Percentiles rank a stretch among this genome's conserved stretches.
These are phyloP conservation scores for Nothobranchius furzeri DNA, from an alignment of 2,113 vertebrate genomes.

Conservation along the genomic window DNA sequence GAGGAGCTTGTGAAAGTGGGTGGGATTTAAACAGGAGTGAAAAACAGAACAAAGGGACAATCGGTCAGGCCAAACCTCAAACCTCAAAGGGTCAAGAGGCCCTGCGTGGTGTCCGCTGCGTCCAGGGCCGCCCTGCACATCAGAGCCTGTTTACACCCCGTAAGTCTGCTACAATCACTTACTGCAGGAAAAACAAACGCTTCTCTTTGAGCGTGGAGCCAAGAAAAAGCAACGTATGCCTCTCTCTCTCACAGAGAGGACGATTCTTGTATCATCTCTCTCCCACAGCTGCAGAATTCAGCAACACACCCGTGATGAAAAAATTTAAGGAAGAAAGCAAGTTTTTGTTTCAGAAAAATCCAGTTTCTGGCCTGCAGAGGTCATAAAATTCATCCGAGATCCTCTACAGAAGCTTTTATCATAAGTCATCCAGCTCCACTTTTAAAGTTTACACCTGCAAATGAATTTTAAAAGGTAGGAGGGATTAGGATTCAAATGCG, in stretches of 20 bases:
- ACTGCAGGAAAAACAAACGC: constrained; percentile 74
- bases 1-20: constrained; percentile 46
- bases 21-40: constrained; percentile 45
- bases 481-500: constrained; percentile 40
- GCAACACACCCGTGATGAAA: constrained; percentile 51
- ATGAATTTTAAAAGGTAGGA: constrained; percentile 40
- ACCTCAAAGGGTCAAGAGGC: constrained; percentile 56
- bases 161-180: constrained; percentile 73
- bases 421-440: constrained; percentile 10
- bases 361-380: constrained; percentile 29
- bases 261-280: constrained; percentile 42
- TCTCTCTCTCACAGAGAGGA: constrained; percentile 38
- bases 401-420: constrained; percentile 13
- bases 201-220: constrained; percentile 69
- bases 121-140: constrained; percentile 54
- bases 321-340: constrained; percentile 47
- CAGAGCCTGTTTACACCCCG: constrained; percentile 70
- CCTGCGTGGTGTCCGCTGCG: constrained; percentile 46
- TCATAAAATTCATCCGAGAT: neutral
- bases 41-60: constrained; percentile 61
- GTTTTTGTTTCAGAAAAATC: constrained; percentile 30
- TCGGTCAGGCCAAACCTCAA: constrained; percentile 56
- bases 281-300: constrained; percentile 49
- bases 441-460: constrained; percentile 47
- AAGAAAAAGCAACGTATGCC: constrained; percentile 72